Percentiles rank a stretch among this genome's conserved stretches.
These are phyloP conservation scores for Fulmarus glacialis DNA, from an alignment of 2,113 vertebrate species.

Conservation along the genomic window DNA sequence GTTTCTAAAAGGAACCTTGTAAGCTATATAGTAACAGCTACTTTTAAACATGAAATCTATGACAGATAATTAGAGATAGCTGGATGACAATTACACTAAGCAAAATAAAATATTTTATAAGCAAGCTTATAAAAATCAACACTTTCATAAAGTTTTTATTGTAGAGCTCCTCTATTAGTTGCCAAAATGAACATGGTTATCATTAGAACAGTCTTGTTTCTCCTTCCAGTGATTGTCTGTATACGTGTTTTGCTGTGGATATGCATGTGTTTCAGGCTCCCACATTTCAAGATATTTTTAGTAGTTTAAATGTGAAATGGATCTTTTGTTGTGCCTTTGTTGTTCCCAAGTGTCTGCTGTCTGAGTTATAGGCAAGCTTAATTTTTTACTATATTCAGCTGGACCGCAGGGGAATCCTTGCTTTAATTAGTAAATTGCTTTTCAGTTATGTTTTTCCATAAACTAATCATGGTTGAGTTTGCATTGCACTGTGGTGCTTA, in stretches of 20 bases:
- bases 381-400: not conserved
- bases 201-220: not conserved
- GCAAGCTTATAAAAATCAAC: not conserved
- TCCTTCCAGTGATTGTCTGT: not conserved
- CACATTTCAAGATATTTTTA: not conserved
- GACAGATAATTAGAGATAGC: not conserved
- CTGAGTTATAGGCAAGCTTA: not conserved
- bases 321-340: not conserved
- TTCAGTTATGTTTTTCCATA: not conserved
- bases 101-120: not conserved
- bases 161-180: not conserved
- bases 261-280: not conserved
- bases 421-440: slow-evolving; percentile 33
- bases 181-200: not conserved
- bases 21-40: not conserved
- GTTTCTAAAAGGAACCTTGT: not conserved
- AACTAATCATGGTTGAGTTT: not conserved
- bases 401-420: not conserved
- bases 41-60: not conserved
- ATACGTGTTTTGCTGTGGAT: not conserved
- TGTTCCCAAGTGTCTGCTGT: not conserved
- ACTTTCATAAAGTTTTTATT: not conserved
- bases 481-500: not conserved
- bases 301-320: not conserved
- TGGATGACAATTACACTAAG: not conserved